Evolutionary conservation across 35 echinoderm and acorn worm species (phyloP).

Genomic region (Apostichopus californicus): DNA sequence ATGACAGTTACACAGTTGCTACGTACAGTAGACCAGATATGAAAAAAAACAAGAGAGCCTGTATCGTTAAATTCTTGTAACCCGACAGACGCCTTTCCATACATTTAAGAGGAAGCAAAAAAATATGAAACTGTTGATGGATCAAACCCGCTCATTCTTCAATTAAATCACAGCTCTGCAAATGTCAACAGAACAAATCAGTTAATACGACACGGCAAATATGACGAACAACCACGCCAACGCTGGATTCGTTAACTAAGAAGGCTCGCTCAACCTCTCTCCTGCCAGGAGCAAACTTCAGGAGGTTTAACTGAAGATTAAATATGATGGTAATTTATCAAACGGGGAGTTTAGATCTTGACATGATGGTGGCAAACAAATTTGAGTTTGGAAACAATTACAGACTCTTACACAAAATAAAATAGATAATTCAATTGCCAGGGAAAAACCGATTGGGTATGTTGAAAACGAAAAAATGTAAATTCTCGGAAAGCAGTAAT

Average conservation of each 20-base stretch:
- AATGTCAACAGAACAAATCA: slow-evolving; percentile 33
- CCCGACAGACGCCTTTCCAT: not conserved
- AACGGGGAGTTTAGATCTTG: not conserved
- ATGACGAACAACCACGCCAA: not conserved
- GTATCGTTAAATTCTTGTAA: not conserved
- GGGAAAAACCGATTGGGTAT: too few species aligned
- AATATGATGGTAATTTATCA: not conserved
- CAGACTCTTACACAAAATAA: too few species aligned
- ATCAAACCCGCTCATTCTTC: slow-evolving; percentile 11
- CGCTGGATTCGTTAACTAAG: not conserved
- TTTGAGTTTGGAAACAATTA: too few species aligned
- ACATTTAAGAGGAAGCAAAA: not conserved
- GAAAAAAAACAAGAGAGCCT: not conserved
- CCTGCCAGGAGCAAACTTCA: not conserved
- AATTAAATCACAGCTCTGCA: slow-evolving; percentile 16
- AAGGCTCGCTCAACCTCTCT: not conserved
- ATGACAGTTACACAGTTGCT: too few species aligned
- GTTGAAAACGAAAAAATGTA: too few species aligned
- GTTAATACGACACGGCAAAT: not conserved
- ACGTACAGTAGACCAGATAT: too few species aligned
- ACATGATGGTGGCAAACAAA: too few species aligned
- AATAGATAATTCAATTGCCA: too few species aligned
- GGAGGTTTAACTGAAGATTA: not conserved
- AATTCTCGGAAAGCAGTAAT: too few species aligned
- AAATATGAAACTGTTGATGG: not conserved